These are phyloP conservation scores for Vespertilio murinus DNA, from an alignment of 2,797 vertebrate genomes.

Conservation along the genomic window DNA sequence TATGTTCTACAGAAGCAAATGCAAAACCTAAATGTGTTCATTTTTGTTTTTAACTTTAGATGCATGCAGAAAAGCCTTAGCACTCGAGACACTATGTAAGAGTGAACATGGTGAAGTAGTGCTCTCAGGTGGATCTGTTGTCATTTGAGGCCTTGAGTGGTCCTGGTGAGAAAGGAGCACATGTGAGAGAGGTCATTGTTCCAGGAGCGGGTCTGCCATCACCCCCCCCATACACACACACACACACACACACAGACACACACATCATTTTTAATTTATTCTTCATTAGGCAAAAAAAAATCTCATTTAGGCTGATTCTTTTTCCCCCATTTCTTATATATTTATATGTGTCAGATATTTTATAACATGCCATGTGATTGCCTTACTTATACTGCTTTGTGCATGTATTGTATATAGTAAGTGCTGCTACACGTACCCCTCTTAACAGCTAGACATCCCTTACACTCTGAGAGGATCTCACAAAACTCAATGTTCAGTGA, in stretches of 20 bases:
- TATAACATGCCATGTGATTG: neutral
- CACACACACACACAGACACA: neutral
- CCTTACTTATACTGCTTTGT: neutral
- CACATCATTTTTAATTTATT: neutral
- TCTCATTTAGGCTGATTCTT: neutral
- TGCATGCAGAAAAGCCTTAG: neutral
- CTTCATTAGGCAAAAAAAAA: neutral
- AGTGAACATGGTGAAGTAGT: neutral
- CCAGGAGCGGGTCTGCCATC: neutral
- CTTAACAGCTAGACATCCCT: neutral
- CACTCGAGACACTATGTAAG: neutral
- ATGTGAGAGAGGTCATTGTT: rapidly evolving
- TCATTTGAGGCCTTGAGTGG: neutral
- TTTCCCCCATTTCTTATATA: neutral
- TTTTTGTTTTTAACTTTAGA: neutral
- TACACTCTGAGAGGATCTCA: neutral
- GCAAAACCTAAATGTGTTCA: neutral
- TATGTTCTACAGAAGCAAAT: neutral
- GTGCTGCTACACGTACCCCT: neutral
- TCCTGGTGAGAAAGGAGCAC: neutral
- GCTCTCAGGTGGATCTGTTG: neutral
- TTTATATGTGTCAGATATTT: neutral
- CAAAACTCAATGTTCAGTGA: neutral
- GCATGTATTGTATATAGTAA: neutral
- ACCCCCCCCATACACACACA: no score